Conservation (phyloP, 2,113 vertebrate genomes). For the Syngnathus typhle region DNA sequence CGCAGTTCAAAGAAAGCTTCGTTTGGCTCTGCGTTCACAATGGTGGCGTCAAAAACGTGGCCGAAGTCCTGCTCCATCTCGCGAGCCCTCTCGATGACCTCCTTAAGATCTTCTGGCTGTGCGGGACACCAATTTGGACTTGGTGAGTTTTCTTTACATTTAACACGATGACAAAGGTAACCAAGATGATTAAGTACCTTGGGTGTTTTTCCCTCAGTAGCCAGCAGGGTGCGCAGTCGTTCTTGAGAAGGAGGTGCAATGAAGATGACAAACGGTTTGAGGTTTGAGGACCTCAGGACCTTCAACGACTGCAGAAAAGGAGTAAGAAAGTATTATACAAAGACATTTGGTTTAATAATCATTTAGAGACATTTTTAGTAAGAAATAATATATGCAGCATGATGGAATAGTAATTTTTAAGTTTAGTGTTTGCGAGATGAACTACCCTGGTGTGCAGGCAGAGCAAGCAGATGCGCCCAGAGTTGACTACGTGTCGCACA, state of each 20-base stretch:
- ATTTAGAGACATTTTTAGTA: neutral
- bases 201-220: slow-evolving; percentile 86
- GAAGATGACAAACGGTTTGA: slow-evolving; percentile 96
- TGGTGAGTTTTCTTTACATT: neutral
- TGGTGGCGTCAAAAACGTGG: slow-evolving; percentile 86
- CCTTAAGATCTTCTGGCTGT: slow-evolving; percentile 88
- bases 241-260: slow-evolving; percentile 92
- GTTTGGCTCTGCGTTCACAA: slow-evolving; percentile 86
- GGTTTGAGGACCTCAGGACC: slow-evolving; percentile 85
- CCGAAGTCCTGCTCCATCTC: slow-evolving; percentile 93
- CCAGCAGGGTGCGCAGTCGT: slow-evolving; percentile 84
- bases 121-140: slow-evolving; percentile 15
- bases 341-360: neutral
- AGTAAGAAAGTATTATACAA: neutral
- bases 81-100: slow-evolving; percentile 88
- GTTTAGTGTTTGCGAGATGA: neutral
- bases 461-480: slow-evolving; percentile 88
- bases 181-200: slow-evolving; percentile 71
- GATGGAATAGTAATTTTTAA: too few relatives aligned
- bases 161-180: too few relatives aligned
- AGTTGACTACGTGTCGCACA: slow-evolving; percentile 85
- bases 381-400: too few relatives aligned
- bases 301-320: slow-evolving; percentile 76
- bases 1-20: slow-evolving; percentile 85
- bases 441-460: slow-evolving; percentile 87